Evolutionary conservation across 2,888 invertebrate species (phyloP).

Genomic region (Tortrix viridana): DNA sequence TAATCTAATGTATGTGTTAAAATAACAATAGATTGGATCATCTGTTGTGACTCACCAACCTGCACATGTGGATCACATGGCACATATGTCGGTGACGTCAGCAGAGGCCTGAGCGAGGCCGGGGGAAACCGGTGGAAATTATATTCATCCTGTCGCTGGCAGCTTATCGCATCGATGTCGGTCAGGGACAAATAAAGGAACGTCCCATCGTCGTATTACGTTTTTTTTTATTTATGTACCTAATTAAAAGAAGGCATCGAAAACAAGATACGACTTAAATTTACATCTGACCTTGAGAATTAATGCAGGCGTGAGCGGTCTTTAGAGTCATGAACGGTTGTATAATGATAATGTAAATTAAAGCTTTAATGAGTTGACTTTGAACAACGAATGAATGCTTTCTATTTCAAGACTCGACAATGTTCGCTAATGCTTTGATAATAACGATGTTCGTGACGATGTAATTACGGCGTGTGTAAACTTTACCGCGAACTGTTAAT

Average conservation of each 20-base stretch:
- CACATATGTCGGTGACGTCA: constrained; percentile 27
- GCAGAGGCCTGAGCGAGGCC: constrained; percentile 16
- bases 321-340: constrained; percentile 24
- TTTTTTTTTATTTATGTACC: neutral
- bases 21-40: constrained; percentile 33
- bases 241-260: neutral
- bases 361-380: constrained; percentile 27
- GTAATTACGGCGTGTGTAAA: constrained; percentile 11
- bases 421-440: constrained; percentile 11
- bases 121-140: constrained; percentile 41
- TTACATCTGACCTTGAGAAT: constrained; percentile 26
- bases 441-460: constrained; percentile 12
- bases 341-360: constrained; percentile 34
- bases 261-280: neutral
- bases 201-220: neutral
- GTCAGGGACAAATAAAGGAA: constrained; percentile 16
- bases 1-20: constrained; percentile 21
- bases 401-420: constrained; percentile 13
- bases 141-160: constrained; percentile 49
- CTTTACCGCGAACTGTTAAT: constrained; percentile 3
- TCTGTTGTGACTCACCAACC: constrained; percentile 24
- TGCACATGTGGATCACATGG: constrained; percentile 18
- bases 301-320: constrained; percentile 19
- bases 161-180: constrained; percentile 9
- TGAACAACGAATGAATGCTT: constrained; percentile 22